Evolutionary conservation across 1,140 invertebrate species (phyloP).

Genomic region (Fopius arisanus): DNA sequence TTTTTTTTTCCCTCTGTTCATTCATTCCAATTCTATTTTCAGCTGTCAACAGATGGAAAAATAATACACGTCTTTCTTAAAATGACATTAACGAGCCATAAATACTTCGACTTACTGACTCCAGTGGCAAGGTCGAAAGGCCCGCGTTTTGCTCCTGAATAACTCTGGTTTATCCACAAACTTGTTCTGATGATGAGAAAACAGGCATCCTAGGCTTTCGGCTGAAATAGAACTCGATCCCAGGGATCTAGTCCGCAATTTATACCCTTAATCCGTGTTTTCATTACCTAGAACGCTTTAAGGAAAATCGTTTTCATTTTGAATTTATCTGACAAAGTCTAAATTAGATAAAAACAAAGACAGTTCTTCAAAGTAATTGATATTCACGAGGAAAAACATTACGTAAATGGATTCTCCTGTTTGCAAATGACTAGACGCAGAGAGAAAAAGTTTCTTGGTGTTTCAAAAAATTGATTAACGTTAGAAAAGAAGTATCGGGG

Average conservation of each 20-base stretch:
- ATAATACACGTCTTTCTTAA: background rate
- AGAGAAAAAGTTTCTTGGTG: too few relatives aligned
- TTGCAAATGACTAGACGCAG: too few relatives aligned
- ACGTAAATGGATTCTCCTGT: too few relatives aligned
- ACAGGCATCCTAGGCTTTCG: background rate
- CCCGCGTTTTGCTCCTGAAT: background rate
- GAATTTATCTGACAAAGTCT: too few relatives aligned
- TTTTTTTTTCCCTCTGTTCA: background rate
- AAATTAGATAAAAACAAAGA: too few relatives aligned
- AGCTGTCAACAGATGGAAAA: background rate
- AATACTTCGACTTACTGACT: background rate
- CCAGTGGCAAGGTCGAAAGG: background rate
- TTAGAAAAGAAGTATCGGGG: too few relatives aligned
- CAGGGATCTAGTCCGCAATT: background rate
- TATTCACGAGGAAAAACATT: too few relatives aligned
- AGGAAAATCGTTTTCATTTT: too few relatives aligned
- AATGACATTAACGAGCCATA: background rate
- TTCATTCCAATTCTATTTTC: background rate
- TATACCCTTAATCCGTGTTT: background rate
- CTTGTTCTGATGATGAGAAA: background rate
- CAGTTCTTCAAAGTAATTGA: too few relatives aligned
- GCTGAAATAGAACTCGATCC: background rate
- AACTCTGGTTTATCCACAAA: background rate
- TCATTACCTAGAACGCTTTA: background rate
- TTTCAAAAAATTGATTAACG: too few relatives aligned